Evolutionary conservation across 2,797 vertebrate species (phyloP).

Genomic region (Xiphorhynchus erythropygius): DNA sequence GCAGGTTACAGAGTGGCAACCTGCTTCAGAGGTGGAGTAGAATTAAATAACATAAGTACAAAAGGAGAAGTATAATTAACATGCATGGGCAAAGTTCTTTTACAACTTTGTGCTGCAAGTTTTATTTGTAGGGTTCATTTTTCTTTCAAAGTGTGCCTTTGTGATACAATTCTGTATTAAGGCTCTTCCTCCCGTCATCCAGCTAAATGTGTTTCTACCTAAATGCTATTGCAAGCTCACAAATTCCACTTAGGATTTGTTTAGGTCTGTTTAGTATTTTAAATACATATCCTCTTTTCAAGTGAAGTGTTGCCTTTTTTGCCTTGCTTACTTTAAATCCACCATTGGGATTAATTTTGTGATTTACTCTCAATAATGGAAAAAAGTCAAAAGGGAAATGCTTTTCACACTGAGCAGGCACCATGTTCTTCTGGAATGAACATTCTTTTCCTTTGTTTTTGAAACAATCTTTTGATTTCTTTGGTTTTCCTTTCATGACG

Average conservation of each 20-base stretch:
- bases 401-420: slow-evolving; percentile 30
- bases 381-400: slow-evolving; percentile 61
- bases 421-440: slow-evolving; percentile 23
- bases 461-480: slow-evolving; percentile 57
- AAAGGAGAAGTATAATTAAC: not conserved
- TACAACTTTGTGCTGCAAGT: not conserved
- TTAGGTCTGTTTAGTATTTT: not conserved
- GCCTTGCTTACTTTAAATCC: slow-evolving; percentile 32
- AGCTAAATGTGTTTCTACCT: not conserved
- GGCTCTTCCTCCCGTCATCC: not conserved
- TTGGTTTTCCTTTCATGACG: slow-evolving; percentile 44
- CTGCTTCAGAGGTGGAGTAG: not conserved
- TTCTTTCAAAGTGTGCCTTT: not conserved
- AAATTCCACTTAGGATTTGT: not conserved
- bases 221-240: not conserved
- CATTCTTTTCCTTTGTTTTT: slow-evolving; percentile 66
- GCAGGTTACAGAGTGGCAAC: not conserved
- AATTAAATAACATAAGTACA: not conserved
- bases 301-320: slow-evolving; percentile 13
- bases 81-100: not conserved
- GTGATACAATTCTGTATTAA: not conserved
- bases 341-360: slow-evolving; percentile 9
- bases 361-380: slow-evolving; percentile 43
- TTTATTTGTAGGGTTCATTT: not conserved
- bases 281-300: not conserved